Evolutionary conservation across 2,797 vertebrate species (phyloP), one percentile per base, ranked within the genome.

Genomic region (Hippopotamyrus pictus): DNA sequence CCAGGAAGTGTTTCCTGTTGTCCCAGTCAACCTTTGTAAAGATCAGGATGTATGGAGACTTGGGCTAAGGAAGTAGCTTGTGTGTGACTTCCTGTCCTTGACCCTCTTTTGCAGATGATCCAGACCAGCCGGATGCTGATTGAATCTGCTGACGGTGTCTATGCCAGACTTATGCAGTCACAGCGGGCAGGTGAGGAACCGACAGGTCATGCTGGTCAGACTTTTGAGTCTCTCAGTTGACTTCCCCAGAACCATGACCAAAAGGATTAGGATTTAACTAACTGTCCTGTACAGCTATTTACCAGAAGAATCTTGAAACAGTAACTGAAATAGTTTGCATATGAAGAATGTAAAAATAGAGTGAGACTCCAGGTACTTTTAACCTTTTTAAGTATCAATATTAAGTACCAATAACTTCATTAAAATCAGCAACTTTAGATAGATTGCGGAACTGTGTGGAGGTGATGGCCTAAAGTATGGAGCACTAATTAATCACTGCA

Each of bases 101-200:
- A 48, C 92, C 46, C 14, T 22, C 29, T 79, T 41, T 93, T 91
- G 1, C 88, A 98, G 97, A 97, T 98, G 96, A 98, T 98, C 95
- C 97, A 98, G 94, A 98, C 97, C 88, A 97, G 96, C 94, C 97
- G 97, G 92, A 98, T 96, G 0, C 95, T 98, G 93, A 98, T 98
- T 0, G 97, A 98, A 93, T 97, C 97, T 0, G 97, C 97, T 0
- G 97, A 98, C 1, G 93, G 92, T 0, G 97, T 98, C 92, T 96
- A 98, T 7, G 93, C 94, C 91, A 98, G 97, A 92, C 97, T 98
- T 89, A 97, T 97, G 65, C 97, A 98, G 94, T 97, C 97, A 17
- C 97, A 98, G 92, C 96, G 96, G 79, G 96, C 97, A 95, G 97
- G 97, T 98, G 94, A 50, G 94, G 12, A 37, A 5, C 51, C 19